Conservation (phyloP, 2,888 invertebrate species). For the Calameuta idolon region DNA sequence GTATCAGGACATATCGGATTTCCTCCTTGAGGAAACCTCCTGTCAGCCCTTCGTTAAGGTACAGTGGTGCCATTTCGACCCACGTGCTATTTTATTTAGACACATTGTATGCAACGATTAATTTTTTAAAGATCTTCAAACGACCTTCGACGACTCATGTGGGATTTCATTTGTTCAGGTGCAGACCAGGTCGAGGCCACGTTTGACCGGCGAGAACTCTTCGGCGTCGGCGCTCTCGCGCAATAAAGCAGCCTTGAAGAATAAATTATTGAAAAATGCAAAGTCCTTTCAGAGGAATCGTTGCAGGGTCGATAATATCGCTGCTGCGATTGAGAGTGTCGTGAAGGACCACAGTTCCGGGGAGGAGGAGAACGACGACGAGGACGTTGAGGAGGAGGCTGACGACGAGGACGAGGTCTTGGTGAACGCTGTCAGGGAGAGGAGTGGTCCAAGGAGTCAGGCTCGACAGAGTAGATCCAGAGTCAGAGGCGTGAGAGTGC, state of each 20-base stretch:
- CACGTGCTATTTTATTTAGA: neutral
- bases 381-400: constrained; percentile 17
- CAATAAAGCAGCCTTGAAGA: constrained; percentile 55
- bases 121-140: too few relatives aligned
- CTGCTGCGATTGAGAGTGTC: constrained; percentile 57
- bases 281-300: constrained; percentile 60
- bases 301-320: constrained; percentile 54
- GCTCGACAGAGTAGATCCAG: constrained; percentile 23
- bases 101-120: too few relatives aligned
- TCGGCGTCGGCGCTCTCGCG: constrained; percentile 46
- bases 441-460: neutral
- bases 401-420: constrained; percentile 19
- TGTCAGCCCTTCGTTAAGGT: neutral
- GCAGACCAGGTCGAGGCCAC: constrained; percentile 54
- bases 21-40: neutral
- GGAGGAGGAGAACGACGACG: constrained; percentile 22
- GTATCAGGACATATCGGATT: neutral
- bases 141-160: neutral
- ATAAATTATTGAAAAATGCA: constrained; percentile 61
- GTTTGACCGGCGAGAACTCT: constrained; percentile 44
- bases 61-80: neutral
- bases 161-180: constrained; percentile 40
- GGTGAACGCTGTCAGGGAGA: neutral
- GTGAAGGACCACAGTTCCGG: constrained; percentile 34
- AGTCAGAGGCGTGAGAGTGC: constrained; percentile 36